A percentile compares a stretch with the other conserved stretches of the same genome.
These are phyloP conservation scores for Micrasema minimum DNA, from an alignment of 1,140 invertebrate genomes.

Conservation along the genomic window DNA sequence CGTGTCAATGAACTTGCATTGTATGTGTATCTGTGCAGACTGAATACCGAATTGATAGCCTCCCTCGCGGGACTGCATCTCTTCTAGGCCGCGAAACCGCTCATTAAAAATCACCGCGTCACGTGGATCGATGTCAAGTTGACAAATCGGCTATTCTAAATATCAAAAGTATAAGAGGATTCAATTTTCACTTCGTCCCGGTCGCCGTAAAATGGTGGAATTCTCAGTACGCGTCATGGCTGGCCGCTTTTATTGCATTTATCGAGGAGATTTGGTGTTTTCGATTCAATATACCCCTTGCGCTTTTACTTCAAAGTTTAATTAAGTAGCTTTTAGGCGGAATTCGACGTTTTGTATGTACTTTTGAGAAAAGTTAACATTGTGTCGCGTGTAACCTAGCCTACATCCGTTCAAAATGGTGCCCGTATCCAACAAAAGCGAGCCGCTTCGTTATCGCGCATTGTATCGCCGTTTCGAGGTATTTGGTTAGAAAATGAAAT, in stretches of 20 bases:
- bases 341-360: constrained; percentile 30
- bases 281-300: neutral
- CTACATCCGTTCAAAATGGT: constrained; percentile 72
- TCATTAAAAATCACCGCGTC: constrained; percentile 73
- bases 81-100: constrained; percentile 68
- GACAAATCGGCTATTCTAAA: constrained; percentile 67
- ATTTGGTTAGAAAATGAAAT: neutral
- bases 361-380: constrained; percentile 57
- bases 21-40: constrained; percentile 69
- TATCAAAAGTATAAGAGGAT: constrained; percentile 63
- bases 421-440: constrained; percentile 60
- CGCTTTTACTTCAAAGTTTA: neutral
- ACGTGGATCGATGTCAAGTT: constrained; percentile 73
- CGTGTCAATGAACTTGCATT: constrained; percentile 69
- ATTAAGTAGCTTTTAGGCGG: neutral
- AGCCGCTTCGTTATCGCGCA: constrained; percentile 23
- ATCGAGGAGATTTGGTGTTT: too few relatives aligned
- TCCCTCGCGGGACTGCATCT: constrained; percentile 68
- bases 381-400: constrained; percentile 64
- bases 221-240: constrained; percentile 58
- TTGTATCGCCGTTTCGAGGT: constrained; percentile 14
- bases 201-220: constrained; percentile 65
- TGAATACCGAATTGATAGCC: constrained; percentile 71
- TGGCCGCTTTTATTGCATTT: constrained; percentile 44
- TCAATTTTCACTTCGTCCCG: constrained; percentile 64